phyloP scores from a whole-genome alignment of 2,888 invertebrate species.

The Lingula anatina region DNA sequence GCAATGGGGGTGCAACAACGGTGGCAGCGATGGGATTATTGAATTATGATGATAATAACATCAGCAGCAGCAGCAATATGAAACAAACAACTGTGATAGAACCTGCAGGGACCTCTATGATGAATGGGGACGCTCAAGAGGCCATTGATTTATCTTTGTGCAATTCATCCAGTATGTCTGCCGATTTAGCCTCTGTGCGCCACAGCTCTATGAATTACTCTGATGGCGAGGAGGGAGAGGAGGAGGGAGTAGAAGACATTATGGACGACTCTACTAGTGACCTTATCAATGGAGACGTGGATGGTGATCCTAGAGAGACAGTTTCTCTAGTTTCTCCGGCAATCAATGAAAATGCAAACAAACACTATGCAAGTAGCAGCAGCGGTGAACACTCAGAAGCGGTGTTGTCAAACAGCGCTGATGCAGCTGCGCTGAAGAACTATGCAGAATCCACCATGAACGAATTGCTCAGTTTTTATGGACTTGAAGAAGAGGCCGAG shows the following conservation, averaged over 20 bases:
- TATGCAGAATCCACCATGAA: slow-evolving; percentile 77
- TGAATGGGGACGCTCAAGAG: neutral
- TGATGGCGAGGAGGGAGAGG: too few species aligned
- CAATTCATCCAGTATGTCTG: too few species aligned
- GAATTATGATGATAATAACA: too few species aligned
- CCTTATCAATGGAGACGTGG: too few species aligned
- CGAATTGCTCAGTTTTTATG: slow-evolving; percentile 71
- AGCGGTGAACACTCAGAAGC: too few species aligned
- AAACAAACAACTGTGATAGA: neutral
- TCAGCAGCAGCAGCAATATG: neutral
- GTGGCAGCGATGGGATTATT: too few species aligned
- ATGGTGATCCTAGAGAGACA: neutral
- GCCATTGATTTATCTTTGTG: too few species aligned
- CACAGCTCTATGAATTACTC: too few species aligned
- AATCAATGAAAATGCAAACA: slow-evolving; percentile 22
- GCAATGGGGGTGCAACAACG: neutral
- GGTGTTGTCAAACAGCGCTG: slow-evolving; percentile 17
- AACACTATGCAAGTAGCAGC: too few species aligned
- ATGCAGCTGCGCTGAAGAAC: slow-evolving; percentile 66
- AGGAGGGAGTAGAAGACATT: too few species aligned
- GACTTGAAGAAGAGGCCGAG: slow-evolving; percentile 69
- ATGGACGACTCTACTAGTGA: too few species aligned
- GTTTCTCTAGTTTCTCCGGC: slow-evolving; percentile 3
- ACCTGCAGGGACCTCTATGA: neutral
- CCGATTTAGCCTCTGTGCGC: too few species aligned